Conservation (phyloP, 1,140 invertebrate genomes). For the Steinernema khuongi region DNA sequence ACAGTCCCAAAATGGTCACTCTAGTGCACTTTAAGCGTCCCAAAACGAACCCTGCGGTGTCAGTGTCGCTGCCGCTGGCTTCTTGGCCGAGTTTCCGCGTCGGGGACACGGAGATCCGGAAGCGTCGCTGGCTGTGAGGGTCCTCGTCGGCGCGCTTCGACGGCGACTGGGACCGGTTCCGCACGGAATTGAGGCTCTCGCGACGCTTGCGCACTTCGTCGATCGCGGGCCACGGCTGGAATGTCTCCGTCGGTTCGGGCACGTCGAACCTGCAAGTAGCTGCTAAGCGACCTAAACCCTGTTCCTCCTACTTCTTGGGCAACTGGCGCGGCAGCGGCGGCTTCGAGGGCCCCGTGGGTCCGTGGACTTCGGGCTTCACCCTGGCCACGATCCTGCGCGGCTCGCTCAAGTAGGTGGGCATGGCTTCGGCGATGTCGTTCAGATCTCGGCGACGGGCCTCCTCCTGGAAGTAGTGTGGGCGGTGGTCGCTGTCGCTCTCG, state of each 20-base stretch:
- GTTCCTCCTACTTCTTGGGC: neutral
- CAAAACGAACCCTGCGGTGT: neutral
- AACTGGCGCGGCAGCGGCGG: neutral
- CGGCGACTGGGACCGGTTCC: slow-evolving; percentile 12
- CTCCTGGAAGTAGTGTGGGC: neutral
- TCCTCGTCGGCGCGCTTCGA: slow-evolving; percentile 6
- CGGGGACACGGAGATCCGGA: slow-evolving; percentile 37
- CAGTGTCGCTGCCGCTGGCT: slow-evolving; percentile 19
- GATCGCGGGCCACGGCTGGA: slow-evolving; percentile 40
- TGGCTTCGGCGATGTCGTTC: neutral
- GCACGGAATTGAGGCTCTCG: neutral
- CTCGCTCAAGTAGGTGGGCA: neutral
- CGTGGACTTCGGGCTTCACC: neutral
- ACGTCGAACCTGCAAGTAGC: neutral
- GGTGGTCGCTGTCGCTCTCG: slow-evolving; percentile 9
- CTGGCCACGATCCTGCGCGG: neutral
- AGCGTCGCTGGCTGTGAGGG: slow-evolving; percentile 15
- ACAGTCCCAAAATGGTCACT: no score
- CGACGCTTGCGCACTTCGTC: slow-evolving; percentile 24
- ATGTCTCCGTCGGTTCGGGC: slow-evolving; percentile 17
- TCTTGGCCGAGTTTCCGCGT: slow-evolving; percentile 19
- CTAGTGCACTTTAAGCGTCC: no score
- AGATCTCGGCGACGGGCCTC: neutral
- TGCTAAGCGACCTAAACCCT: neutral
- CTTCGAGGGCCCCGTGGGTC: neutral